These are phyloP conservation scores for Natrix natrix DNA, from an alignment of 2,797 vertebrate genomes.

Conservation along the genomic window DNA sequence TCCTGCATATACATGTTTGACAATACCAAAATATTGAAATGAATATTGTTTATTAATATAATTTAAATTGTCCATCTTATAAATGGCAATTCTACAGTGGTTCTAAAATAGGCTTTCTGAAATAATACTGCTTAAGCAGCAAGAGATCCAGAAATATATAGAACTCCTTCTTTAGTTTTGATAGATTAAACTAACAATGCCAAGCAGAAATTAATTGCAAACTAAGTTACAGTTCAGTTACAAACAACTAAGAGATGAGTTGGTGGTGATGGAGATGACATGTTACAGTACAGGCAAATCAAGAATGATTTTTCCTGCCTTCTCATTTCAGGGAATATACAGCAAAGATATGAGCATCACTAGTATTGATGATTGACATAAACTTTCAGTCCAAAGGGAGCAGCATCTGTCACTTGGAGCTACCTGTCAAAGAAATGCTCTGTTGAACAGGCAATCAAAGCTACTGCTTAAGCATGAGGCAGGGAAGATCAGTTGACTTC, in stretches of 20 bases:
- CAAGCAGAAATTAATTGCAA: background rate
- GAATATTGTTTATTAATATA: background rate
- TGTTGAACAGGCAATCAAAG: background rate
- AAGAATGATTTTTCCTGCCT: background rate
- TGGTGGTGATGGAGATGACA: background rate
- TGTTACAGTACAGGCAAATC: background rate
- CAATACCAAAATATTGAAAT: background rate
- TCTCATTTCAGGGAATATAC: background rate
- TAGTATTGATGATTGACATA: background rate
- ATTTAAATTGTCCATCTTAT: background rate
- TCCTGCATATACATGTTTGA: background rate
- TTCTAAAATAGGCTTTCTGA: background rate
- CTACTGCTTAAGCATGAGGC: background rate
- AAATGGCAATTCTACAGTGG: background rate
- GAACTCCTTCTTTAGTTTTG: background rate
- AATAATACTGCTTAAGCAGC: background rate
- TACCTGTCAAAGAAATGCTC: background rate
- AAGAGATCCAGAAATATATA: background rate
- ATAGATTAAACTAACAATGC: background rate
- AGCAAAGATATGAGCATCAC: background rate
- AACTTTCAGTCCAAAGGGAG: background rate
- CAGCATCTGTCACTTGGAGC: background rate
- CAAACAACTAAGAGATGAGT: fast-evolving
- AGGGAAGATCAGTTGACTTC: background rate
- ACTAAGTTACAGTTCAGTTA: background rate